Evolutionary conservation across 2,113 vertebrate species (phyloP).

Genomic region (Lates calcarifer): DNA sequence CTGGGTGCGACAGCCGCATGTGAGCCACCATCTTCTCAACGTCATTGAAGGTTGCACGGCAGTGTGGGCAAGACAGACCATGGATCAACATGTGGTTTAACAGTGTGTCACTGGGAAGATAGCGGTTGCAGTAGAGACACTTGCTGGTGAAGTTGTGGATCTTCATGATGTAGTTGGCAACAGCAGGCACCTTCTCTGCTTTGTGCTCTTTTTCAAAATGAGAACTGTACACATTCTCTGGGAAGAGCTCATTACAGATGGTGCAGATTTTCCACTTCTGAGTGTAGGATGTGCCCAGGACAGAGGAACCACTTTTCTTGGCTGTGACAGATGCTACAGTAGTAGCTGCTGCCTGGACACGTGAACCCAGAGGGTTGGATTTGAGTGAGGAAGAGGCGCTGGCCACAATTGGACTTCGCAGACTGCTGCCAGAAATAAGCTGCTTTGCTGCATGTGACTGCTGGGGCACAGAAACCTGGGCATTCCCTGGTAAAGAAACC

Average conservation of each 20-base stretch:
- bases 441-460: conserved; percentile 94
- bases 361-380: conserved; percentile 87
- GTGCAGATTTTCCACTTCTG: conserved; percentile 99
- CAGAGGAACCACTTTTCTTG: conserved; percentile 81
- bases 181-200: conserved; percentile 97
- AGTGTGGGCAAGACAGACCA: conserved; percentile 95
- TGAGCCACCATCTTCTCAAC: conserved; percentile 99
- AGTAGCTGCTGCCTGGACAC: conserved; percentile 88
- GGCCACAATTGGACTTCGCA: conserved; percentile 87
- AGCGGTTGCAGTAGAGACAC: conserved; percentile 99
- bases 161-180: conserved; percentile 99
- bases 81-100: conserved; percentile 99
- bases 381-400: conserved; percentile 86
- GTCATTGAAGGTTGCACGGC: conserved; percentile 97
- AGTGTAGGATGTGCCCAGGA: conserved; percentile 92
- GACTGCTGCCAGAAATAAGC: conserved; percentile 87
- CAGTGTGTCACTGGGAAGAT: conserved; percentile 96
- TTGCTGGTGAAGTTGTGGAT: conserved; percentile 99
- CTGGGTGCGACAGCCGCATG: conserved; percentile 93
- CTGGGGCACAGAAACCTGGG: conserved; percentile 91
- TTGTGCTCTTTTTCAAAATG: conserved; percentile 99
- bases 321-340: conserved; percentile 82
- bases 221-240: conserved; percentile 96
- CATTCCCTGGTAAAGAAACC: conserved; percentile 87
- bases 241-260: conserved; percentile 99